phyloP scores from a whole-genome alignment of 1,140 invertebrate genomes.

The Thereuonema tuberculata region DNA sequence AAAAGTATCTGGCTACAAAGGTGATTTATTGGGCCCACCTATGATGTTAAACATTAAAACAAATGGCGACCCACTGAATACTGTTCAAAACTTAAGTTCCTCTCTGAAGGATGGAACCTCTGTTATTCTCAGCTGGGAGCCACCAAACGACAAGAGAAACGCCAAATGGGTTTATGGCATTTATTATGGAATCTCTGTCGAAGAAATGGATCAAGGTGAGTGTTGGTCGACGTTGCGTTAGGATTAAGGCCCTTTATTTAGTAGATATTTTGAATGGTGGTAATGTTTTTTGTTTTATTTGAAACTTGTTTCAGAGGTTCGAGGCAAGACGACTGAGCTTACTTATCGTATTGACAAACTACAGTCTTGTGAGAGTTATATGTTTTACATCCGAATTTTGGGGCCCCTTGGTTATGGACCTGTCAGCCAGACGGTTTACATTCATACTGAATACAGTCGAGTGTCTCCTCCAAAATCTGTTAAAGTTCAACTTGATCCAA shows the following conservation, averaged over 20 bases:
- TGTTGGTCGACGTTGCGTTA: no score
- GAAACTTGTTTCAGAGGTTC: no score
- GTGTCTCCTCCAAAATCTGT: no score
- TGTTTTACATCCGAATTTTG: background rate
- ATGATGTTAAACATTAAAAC: slow-evolving; percentile 37
- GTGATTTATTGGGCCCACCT: slow-evolving; percentile 41
- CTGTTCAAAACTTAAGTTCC: slow-evolving; percentile 30
- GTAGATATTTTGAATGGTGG: no score
- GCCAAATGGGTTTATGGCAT: slow-evolving; percentile 4
- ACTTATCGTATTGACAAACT: background rate
- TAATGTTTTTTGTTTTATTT: no score
- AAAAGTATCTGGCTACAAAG: slow-evolving; percentile 45
- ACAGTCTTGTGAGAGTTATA: slow-evolving; percentile 1
- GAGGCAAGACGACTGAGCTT: no score
- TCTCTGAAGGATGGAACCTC: background rate
- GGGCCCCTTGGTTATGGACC: slow-evolving; percentile 1
- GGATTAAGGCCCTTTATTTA: no score
- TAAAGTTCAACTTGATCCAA: no score
- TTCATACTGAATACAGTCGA: no score
- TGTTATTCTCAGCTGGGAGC: slow-evolving; percentile 1
- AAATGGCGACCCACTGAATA: slow-evolving; percentile 30
- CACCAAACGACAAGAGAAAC: background rate
- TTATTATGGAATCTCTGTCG: background rate
- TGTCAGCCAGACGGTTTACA: no score
- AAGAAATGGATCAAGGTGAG: background rate